These are phyloP conservation scores for Zygaena filipendulae DNA, from an alignment of 2,888 invertebrate genomes.

Conservation along the genomic window DNA sequence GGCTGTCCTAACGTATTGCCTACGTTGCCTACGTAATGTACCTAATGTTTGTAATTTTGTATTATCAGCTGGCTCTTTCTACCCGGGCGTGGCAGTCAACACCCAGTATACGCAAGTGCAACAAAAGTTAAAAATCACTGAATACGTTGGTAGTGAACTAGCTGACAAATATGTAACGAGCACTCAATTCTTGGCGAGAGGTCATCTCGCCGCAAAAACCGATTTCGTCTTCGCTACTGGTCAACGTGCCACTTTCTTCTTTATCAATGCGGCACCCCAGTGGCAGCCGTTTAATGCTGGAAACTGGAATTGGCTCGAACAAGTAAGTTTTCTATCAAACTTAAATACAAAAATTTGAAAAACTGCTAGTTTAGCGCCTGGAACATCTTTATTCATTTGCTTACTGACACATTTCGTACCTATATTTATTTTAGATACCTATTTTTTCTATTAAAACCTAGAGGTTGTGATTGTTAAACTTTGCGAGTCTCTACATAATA, in stretches of 20 bases:
- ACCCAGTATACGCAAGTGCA: conserved; percentile 42
- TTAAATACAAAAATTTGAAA: too few species aligned
- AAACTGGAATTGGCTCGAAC: conserved; percentile 69
- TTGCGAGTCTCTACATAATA: too few species aligned
- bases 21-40: too few species aligned
- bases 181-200: conserved; percentile 61
- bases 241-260: conserved; percentile 71
- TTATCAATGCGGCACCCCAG: conserved; percentile 74
- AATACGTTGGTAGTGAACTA: conserved; percentile 30
- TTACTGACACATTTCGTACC: too few species aligned
- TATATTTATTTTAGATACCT: too few species aligned
- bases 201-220: conserved; percentile 71
- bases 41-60: too few species aligned
- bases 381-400: too few species aligned
- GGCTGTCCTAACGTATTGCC: too few species aligned
- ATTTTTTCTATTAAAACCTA: too few species aligned
- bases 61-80: conserved; percentile 64
- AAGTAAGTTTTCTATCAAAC: conserved; percentile 20
- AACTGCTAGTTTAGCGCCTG: too few species aligned
- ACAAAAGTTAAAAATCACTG: conserved; percentile 35
- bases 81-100: conserved; percentile 45
- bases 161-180: conserved; percentile 56
- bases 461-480: too few species aligned
- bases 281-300: conserved; percentile 73
- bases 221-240: conserved; percentile 71